Evolutionary conservation across 2,113 vertebrate genomes (phyloP).

Genomic region (Amazona guildingii): DNA sequence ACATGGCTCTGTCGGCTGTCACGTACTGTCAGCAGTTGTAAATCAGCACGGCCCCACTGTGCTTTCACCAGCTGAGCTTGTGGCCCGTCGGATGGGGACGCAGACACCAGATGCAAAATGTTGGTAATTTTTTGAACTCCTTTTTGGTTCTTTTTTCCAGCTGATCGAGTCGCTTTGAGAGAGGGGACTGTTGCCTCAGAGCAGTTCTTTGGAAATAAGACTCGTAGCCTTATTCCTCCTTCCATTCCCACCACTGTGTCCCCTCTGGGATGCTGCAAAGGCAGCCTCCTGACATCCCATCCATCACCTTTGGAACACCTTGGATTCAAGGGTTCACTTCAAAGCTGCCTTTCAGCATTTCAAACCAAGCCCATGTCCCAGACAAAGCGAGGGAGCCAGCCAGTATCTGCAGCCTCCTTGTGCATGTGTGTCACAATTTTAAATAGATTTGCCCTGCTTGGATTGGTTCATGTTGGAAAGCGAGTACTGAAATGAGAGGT

Average conservation of each 20-base stretch:
- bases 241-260: not conserved
- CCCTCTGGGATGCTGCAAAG: not conserved
- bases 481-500: constrained; percentile 76
- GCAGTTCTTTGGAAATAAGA: not conserved
- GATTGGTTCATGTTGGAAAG: constrained; percentile 76
- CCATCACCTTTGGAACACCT: constrained; percentile 71
- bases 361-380: constrained; percentile 61
- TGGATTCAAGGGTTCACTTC: constrained; percentile 71
- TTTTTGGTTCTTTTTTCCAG: not conserved
- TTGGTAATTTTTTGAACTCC: not conserved
- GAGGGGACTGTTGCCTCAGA: not conserved
- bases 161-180: not conserved
- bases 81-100: not conserved
- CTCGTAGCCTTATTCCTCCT: not conserved
- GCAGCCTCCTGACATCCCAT: constrained; percentile 64
- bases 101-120: not conserved
- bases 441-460: constrained; percentile 81
- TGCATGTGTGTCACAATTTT: constrained; percentile 72
- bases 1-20: not conserved
- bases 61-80: not conserved
- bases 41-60: not conserved
- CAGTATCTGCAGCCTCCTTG: constrained; percentile 48
- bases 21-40: not conserved
- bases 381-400: constrained; percentile 67
- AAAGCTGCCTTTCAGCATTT: constrained; percentile 70